Conservation (phyloP, 2,113 vertebrate species). For the Oreamnos americanus region DNA sequence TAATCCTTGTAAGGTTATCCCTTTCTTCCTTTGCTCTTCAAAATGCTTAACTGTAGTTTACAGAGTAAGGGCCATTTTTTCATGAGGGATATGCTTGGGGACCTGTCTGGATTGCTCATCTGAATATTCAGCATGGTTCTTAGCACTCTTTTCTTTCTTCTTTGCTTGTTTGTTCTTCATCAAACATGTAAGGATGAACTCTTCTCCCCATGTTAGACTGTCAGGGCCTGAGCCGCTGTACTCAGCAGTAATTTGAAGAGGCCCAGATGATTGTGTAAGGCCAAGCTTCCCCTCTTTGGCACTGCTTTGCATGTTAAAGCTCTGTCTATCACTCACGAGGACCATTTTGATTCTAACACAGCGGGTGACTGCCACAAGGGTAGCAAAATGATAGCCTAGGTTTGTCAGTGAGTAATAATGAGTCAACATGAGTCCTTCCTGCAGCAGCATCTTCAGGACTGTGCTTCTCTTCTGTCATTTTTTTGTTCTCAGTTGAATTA, state of each 20-base stretch:
- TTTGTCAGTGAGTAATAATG: conserved; percentile 9
- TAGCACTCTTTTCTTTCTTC: neutral
- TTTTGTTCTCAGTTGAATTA: conserved; percentile 3
- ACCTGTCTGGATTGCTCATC: neutral
- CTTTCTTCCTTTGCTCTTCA: neutral
- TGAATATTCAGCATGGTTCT: neutral
- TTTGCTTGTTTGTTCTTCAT: neutral
- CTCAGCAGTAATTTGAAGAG: neutral
- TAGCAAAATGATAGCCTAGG: neutral
- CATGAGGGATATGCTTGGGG: neutral
- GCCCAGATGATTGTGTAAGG: neutral
- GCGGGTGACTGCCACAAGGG: neutral
- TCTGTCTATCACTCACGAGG: neutral
- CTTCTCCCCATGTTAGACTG: neutral
- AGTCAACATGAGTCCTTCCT: conserved; percentile 18
- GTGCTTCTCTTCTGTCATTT: neutral
- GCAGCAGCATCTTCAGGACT: neutral
- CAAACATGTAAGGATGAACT: neutral
- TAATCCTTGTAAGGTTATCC: neutral
- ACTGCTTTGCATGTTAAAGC: neutral
- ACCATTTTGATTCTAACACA: conserved; percentile 20
- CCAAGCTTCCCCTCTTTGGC: neutral
- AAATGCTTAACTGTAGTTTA: conserved; percentile 11
- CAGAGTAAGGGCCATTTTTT: neutral
- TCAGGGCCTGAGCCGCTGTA: neutral